These are phyloP conservation scores for Procavia capensis DNA, from an alignment of 2,113 vertebrate species.

Conservation along the genomic window DNA sequence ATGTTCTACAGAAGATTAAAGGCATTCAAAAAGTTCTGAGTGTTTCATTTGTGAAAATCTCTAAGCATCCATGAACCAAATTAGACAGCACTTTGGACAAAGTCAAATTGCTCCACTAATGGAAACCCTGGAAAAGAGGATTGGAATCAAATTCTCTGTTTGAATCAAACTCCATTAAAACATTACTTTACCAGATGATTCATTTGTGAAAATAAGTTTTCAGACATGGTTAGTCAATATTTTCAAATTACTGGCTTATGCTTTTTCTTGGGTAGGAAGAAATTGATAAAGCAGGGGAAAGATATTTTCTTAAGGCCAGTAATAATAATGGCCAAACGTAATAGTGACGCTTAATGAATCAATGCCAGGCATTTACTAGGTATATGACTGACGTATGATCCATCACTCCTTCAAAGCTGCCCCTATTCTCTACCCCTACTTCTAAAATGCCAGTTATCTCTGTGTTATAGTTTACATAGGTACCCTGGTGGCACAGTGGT, in stretches of 20 bases:
- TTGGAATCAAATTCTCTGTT: background rate
- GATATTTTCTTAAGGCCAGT: constrained; percentile 25
- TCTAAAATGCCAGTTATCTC: background rate
- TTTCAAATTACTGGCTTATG: constrained; percentile 35
- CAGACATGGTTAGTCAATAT: constrained; percentile 1
- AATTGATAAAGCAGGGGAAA: constrained; percentile 39
- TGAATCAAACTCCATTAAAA: constrained; percentile 59
- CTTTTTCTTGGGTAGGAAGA: constrained; percentile 37
- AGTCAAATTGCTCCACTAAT: constrained; percentile 43
- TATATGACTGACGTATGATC: background rate
- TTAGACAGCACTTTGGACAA: background rate
- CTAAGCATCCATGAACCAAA: background rate
- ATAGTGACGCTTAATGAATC: constrained; percentile 2
- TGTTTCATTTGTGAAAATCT: constrained; percentile 1
- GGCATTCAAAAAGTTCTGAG: background rate
- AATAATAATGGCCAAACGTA: constrained; percentile 16
- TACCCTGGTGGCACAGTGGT: background rate
- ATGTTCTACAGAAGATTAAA: constrained; percentile 30
- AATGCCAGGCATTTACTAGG: background rate
- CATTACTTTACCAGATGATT: constrained; percentile 19
- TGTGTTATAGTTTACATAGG: background rate
- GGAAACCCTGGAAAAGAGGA: constrained; percentile 15
- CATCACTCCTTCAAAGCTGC: background rate
- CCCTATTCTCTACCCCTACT: background rate
- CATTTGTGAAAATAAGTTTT: constrained; percentile 64